Evolutionary conservation across 1,140 invertebrate genomes (phyloP), one percentile per base, ranked within the genome.

Genomic region (Cecropterus lyciades): DNA sequence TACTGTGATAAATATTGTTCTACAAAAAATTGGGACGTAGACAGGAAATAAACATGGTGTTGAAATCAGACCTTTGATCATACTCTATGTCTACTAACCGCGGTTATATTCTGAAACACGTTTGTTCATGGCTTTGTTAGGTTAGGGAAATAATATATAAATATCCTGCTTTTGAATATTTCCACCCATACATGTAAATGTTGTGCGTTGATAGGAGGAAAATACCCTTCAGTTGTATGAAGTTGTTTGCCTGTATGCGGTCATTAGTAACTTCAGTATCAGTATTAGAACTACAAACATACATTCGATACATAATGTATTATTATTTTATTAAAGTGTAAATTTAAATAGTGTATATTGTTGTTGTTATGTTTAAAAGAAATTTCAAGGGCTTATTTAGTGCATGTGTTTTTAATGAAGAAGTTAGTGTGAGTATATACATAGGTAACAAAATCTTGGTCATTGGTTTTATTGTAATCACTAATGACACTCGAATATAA

Each of bases 321-420:
- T 40, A n/a, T 40, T 40, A 14, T 14, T 14, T 20, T 20, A 20
- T n/a, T n/a, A n/a, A n/a, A n/a, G n/a, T n/a, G n/a, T n/a, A n/a
- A n/a, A n/a, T n/a, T n/a, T n/a, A n/a, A 20, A 20, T 20, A 20
- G 20, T n/a, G 20, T 20, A 20, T 20, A 7, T 30, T 30, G 13
- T 16, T n/a, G 24, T 33, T 9, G 42, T 45, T 11, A 59, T 48
- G 57, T 48, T 60, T 14, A 62, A 62, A n/a, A n/a, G n/a, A 40
- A 49, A 17, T 15, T 40, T 46, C 7, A 62, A 62, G 20, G 33
- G 16, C 33, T 40, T 62, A 20, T 7, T 62, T 37, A 40, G 45
- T 51, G 15, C 1, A 13, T n/a, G 46, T 20, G 6, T 27, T 5
- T 1, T 16, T 17, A 55, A 42, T 3, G 48, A 62, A 13, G 17